Evolutionary conservation across 2,888 invertebrate species (phyloP), one percentile per base, ranked within the genome.

Genomic region (Koerneria pararmatus): DNA sequence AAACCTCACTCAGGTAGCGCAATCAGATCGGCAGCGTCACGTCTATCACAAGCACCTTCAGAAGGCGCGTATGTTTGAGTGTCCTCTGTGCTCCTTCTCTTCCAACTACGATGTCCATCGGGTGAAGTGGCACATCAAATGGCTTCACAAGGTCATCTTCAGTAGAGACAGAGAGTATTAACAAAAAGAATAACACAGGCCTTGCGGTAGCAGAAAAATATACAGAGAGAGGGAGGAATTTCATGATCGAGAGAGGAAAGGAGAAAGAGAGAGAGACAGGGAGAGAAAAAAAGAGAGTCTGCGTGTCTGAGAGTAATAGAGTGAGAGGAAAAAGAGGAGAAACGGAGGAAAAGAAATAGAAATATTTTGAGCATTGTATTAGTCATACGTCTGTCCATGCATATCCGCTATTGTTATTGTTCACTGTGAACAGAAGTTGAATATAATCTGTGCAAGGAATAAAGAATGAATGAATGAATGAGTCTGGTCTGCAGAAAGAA

Each of bases 41-140:
- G 77, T 76, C 34, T 76, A 74, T 65, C 75, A 76, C 63, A 49
- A 66, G 24, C 76, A 76, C 67, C 66, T 73, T 58, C 58, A 66
- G 31, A 61, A 64, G 49, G 53, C 59, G 11, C 57, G 73, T 15
- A 65, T 77, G 15, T 77, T 77, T 67, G 77, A 77, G 60, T 77
- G 77, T 63, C 77, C 77, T 27, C 56, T 77, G 1, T 77, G 77
- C 56, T 70, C 70, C 19, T 77, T 76, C 31, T 64, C 74, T 11
- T 75, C 70, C 53, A 70, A 70, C 54, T 71, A 70, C 46, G 70
- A 71, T 61, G 63, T 71, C 5, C 70, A 71, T 49, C 27, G 76
- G 19, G 73, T 76, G 37, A 74, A 74, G 54, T 72, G 77, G 72
- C 77, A 77, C 48, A 70, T 77, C 62, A 77, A 77, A 60, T 75